Percentiles rank a stretch among this genome's conserved stretches.
These are phyloP conservation scores for Hexactinellida sp. DNA, from an alignment of 37 sponge, comb jelly and placozoan species.

Conservation along the genomic window DNA sequence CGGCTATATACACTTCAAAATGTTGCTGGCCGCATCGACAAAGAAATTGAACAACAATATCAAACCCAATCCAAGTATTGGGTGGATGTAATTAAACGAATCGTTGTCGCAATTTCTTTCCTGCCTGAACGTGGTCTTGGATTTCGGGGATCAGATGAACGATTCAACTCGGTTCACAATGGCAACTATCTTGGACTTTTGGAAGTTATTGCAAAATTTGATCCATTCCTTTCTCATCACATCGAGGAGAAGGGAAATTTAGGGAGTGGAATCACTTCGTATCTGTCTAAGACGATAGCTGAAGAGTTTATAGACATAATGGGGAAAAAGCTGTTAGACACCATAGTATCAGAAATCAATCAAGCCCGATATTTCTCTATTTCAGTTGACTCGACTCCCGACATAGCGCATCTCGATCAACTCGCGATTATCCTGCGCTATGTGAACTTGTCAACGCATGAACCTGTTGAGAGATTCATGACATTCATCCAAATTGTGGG, in stretches of 20 bases:
- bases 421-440: slow-evolving; percentile 15
- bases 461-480: slow-evolving; percentile 9
- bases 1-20: neutral
- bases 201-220: slow-evolving; percentile 18
- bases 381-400: slow-evolving; percentile 21
- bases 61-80: neutral
- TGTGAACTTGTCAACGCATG: neutral
- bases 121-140: neutral
- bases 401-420: slow-evolving; percentile 21
- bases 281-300: slow-evolving; percentile 17
- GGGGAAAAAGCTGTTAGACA: neutral
- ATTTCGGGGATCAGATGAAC: slow-evolving; percentile 19
- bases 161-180: neutral
- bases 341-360: neutral
- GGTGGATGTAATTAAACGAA: neutral
- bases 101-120: neutral
- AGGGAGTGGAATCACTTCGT: slow-evolving; percentile 17
- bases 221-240: slow-evolving; percentile 19
- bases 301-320: slow-evolving; percentile 20
- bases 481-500: neutral
- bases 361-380: slow-evolving; percentile 16
- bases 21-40: neutral
- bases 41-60: neutral
- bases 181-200: slow-evolving; percentile 22
- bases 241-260: slow-evolving; percentile 15